Conservation (phyloP, 2,113 vertebrate genomes). For the Montifringilla adamsi region DNA sequence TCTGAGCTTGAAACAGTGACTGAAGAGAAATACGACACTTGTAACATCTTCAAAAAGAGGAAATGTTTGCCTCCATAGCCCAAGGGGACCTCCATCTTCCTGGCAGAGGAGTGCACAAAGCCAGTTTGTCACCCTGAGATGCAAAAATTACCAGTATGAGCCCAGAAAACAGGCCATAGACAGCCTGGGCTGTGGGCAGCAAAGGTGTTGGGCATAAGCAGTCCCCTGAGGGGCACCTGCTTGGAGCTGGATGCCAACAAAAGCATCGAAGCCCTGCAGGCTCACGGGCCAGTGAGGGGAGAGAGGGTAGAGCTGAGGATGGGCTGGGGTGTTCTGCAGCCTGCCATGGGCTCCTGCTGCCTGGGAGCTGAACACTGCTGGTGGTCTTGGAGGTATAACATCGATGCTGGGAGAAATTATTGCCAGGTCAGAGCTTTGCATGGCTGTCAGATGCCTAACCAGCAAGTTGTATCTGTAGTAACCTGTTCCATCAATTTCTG, state of each 20-base stretch:
- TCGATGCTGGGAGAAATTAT: neutral
- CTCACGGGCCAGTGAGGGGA: neutral
- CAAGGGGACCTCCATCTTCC: neutral
- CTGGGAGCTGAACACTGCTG: accelerated
- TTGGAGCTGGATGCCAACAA: neutral
- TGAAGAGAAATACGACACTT: neutral
- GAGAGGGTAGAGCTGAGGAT: neutral
- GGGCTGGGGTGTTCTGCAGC: neutral
- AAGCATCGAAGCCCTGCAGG: neutral
- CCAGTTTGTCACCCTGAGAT: neutral
- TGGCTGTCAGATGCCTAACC: neutral
- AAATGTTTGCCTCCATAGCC: neutral
- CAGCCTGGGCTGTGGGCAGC: neutral
- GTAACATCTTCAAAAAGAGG: neutral
- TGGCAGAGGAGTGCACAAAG: neutral
- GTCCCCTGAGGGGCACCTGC: accelerated
- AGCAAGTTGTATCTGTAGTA: neutral
- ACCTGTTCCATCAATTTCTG: neutral
- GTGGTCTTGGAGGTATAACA: neutral
- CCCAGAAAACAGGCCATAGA: neutral
- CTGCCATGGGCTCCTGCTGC: neutral
- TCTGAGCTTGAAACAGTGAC: neutral
- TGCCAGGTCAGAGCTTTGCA: neutral
- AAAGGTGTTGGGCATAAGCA: accelerated
- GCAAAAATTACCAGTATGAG: neutral